A percentile compares a stretch with the other conserved stretches of the same genome.
Conservation (phyloP, 35 echinoderm and acorn worm species). For the Ptychodera flava region DNA sequence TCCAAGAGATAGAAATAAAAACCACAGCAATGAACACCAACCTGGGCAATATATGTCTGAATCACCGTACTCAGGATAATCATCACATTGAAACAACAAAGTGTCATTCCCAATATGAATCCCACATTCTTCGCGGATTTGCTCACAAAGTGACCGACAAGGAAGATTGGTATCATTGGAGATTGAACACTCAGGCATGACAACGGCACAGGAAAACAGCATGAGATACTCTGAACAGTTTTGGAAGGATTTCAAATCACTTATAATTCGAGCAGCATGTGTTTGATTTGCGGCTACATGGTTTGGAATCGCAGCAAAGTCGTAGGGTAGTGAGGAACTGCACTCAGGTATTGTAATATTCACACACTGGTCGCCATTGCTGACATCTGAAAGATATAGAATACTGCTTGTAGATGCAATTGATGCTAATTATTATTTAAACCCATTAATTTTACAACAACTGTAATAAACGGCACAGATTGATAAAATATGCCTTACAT, state of each 20-base stretch:
- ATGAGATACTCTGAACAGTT: background rate
- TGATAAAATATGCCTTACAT: too few species aligned
- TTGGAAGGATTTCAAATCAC: background rate
- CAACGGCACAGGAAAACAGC: background rate
- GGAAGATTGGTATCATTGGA: background rate
- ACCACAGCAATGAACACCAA: too few species aligned
- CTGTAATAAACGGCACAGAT: too few species aligned
- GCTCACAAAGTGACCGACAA: background rate
- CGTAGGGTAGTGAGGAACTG: background rate
- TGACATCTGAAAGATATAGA: too few species aligned
- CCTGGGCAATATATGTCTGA: background rate
- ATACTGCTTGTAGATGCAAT: too few species aligned
- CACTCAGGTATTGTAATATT: background rate
- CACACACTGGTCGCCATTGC: background rate
- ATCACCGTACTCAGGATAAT: background rate
- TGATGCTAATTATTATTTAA: too few species aligned
- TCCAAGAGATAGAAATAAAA: too few species aligned
- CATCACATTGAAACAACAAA: background rate
- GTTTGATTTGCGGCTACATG: background rate
- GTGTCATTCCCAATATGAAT: background rate
- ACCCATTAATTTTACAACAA: too few species aligned
- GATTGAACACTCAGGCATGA: background rate
- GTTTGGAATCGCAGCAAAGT: background rate
- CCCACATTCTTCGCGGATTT: background rate
- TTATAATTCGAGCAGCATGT: background rate